Evolutionary conservation across 2,888 invertebrate species (phyloP), one percentile per base, ranked within the genome.

Genomic region (Opisthograptis luteolata): DNA sequence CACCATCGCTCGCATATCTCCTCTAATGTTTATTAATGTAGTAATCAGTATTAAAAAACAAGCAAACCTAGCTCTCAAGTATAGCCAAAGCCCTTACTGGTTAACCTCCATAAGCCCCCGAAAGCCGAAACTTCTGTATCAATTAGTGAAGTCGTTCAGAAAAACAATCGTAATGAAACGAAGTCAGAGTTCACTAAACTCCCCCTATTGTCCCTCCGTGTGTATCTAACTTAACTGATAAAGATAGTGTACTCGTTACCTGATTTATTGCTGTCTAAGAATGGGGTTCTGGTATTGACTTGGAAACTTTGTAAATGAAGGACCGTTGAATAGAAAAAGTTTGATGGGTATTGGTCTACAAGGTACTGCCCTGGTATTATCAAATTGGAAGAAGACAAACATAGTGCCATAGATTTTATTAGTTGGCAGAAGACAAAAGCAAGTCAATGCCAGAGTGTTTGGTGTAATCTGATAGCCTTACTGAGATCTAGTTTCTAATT

Each of bases 111-210:
- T 6, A 37, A 10, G 17, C 34, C 32, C 10, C 30, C 25, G 35
- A 41, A 46, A 44, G 41, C 51, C 27, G 20, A 39, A 53, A 55
- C 35, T 54, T 51, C 39, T 45, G 28, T 40, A 58, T 44, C 55
- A 58, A 58, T 55, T 55, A 59, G 45, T 44, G 40, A 48, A 54
- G 48, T 56, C 51, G 39, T 48, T 49, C 56, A 51, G 59, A 59
- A 54, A 55, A 51, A 49, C 56, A 54, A 43, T 47, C 39, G 45
- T 48, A 51, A 59, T 56, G 51, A 56, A 46, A 47, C 46, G 48
- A 43, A 59, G 50, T 50, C 53, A 42, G 41, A 34, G 47, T 50
- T 55, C 28, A 31, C 40, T 28, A 28, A 54, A 56, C 51, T 56
- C 37, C 19, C 48, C 52, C 36, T 32, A 58, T 55, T 58, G 44